A percentile compares a stretch with the other conserved stretches of the same genome.
Evolutionary conservation across 2,888 invertebrate species (phyloP).

Genomic region (Zaprionus lineosus): DNA sequence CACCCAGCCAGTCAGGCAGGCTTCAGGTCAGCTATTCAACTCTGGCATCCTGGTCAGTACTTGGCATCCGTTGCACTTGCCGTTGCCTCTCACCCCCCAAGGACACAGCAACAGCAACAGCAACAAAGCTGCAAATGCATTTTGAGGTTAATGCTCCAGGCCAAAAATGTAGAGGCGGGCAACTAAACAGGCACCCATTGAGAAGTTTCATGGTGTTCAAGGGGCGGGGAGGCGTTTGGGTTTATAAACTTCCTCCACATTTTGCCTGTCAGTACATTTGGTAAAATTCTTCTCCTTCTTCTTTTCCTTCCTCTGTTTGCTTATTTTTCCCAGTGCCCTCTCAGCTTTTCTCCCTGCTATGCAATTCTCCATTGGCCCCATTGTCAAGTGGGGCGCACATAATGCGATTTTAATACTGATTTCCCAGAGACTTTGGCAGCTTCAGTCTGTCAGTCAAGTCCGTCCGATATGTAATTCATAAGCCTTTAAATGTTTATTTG

Average conservation of each 20-base stretch:
- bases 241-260: conserved; percentile 70
- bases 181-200: conserved; percentile 24
- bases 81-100: conserved; percentile 5
- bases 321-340: conserved; percentile 6
- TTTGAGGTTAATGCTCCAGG: conserved; percentile 68
- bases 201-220: too few species aligned
- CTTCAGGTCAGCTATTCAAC: conserved; percentile 2
- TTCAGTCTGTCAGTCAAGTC: background rate
- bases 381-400: conserved; percentile 71
- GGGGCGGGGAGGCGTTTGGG: conserved; percentile 6
- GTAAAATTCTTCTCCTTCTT: conserved; percentile 46
- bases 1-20: conserved; percentile 10
- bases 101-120: background rate
- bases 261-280: conserved; percentile 62
- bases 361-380: conserved; percentile 20
- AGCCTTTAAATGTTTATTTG: conserved; percentile 66
- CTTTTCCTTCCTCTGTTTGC: background rate
- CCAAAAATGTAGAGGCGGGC: conserved; percentile 33
- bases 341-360: conserved; percentile 16
- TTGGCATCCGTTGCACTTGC: conserved; percentile 25
- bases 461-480: conserved; percentile 45
- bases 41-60: conserved; percentile 11
- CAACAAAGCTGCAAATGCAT: conserved; percentile 58
- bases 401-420: conserved; percentile 77
- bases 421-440: conserved; percentile 41